Conservation (phyloP, 2,888 invertebrate genomes). For the Mythimna vitellina region DNA sequence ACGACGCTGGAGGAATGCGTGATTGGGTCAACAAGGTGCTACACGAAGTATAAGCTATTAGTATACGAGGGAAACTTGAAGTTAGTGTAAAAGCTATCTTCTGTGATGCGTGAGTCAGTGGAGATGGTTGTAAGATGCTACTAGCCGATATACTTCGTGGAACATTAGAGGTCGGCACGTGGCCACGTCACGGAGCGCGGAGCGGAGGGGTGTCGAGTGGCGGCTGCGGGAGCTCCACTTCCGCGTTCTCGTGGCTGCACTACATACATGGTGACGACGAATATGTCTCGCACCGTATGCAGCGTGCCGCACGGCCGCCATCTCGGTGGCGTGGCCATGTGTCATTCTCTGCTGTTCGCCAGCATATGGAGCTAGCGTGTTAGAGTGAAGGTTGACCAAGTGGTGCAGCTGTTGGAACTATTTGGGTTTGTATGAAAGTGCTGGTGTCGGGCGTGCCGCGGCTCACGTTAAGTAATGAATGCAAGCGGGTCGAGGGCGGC, state of each 20-base stretch:
- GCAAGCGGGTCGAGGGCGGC: constrained; percentile 78
- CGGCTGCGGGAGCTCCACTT: constrained; percentile 43
- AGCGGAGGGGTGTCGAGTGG: constrained; percentile 16
- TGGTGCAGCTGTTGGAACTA: neutral
- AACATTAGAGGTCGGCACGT: constrained; percentile 3
- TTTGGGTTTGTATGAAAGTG: neutral
- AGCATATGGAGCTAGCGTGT: neutral
- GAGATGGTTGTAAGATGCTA: neutral
- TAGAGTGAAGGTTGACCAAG: neutral
- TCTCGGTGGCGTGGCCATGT: constrained; percentile 8
- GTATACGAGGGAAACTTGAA: neutral
- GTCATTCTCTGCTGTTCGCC: constrained; percentile 22
- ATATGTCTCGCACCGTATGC: constrained; percentile 29
- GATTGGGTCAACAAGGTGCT: neutral
- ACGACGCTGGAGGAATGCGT: neutral
- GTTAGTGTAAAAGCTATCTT: neutral
- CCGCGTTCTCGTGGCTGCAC: constrained; percentile 57
- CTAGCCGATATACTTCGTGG: neutral
- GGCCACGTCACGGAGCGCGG: neutral
- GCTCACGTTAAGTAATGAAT: constrained; percentile 67
- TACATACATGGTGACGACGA: constrained; percentile 19
- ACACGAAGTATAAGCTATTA: neutral
- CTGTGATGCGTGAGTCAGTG: constrained; percentile 5
- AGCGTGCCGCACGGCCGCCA: neutral
- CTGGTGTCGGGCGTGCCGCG: constrained; percentile 18